A percentile compares a stretch with the other conserved stretches of the same genome.
phyloP scores from a whole-genome alignment of 2,113 vertebrate species.

The Bubo blakistoni region DNA sequence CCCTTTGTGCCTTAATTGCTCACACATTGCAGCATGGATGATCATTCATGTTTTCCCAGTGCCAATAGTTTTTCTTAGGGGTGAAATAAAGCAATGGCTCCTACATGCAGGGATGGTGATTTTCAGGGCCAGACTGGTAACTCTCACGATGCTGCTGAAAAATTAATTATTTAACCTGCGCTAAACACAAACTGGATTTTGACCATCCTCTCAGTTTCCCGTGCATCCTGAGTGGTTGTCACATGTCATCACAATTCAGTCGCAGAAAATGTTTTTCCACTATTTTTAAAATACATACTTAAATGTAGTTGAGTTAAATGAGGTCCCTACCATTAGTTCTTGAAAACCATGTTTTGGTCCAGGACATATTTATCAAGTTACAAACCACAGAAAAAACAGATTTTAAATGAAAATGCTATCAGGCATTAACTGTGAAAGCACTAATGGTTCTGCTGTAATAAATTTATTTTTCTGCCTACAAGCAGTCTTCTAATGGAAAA shows the following conservation, averaged over 20 bases:
- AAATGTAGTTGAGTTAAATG: neutral
- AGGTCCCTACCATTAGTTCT: neutral
- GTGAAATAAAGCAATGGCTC: neutral
- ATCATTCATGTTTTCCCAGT: neutral
- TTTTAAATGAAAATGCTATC: neutral
- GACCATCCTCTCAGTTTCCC: neutral
- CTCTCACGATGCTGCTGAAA: neutral
- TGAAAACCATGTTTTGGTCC: neutral
- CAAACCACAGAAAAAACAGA: neutral
- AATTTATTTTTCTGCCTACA: neutral
- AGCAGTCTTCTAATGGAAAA: neutral
- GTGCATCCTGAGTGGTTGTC: neutral
- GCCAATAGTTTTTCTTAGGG: neutral
- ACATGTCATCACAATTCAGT: neutral
- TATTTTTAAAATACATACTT: neutral
- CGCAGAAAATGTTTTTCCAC: neutral
- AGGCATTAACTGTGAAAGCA: neutral
- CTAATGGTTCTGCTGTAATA: neutral
- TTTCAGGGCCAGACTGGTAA: neutral
- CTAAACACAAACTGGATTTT: neutral
- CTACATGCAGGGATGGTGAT: neutral
- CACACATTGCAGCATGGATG: neutral
- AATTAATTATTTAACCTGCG: neutral
- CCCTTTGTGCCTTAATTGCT: neutral
- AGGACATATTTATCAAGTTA: neutral